Base-by-base conservation (phyloP, 2,888 invertebrate species). In the Euzetes globulus region DNA sequence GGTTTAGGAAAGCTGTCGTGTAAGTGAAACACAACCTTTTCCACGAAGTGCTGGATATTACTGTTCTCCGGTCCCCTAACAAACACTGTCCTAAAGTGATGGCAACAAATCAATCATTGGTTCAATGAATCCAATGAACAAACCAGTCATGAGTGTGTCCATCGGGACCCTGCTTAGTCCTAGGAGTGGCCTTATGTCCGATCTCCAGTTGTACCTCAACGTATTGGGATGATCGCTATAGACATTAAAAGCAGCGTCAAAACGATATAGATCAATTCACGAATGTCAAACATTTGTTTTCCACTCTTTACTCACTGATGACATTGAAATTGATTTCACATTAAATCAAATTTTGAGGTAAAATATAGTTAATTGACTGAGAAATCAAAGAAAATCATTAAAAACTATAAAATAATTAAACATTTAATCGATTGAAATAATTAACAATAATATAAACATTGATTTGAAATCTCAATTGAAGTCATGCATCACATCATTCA, bases 131-230 rank as follows among this genome's bases (percentile, higher is more conserved):
- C 7, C 41, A n/a, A n/a, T 52, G 15, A 9, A 73, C 63, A 17
- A 11, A 73, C 97, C 97, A 97, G 83, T 97, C 96, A 85, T 97
- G 97, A 79, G 96, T 97, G 82, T 92, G 95, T 68, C 94, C 95
- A 82, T 94, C 92, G 27, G 88, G 88, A 17, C 94, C 92, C 80
- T 88, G 88, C 82, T 91, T 91, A 73, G 88, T 88, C 81, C 91
- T 88, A 79, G 93, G 83, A 77, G 88, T 87, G 78, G 96, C 92
- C 83, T 89, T 88, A 84, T 97, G 96, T 78, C 96, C 96, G 83
- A 95, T 90, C 86, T 95, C 94, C 81, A 96, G 88, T 82, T 89
- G 89, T 80, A 94, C 91, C 82, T 88, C 88, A 78, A 90, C 87
- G 6, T 70, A 68, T 17, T 41, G 41, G 25, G 22, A 41, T 9